A percentile compares a stretch with the other conserved stretches of the same genome.
Evolutionary conservation across 2,113 vertebrate genomes (phyloP).

Genomic region (Oncorhynchus masou): DNA sequence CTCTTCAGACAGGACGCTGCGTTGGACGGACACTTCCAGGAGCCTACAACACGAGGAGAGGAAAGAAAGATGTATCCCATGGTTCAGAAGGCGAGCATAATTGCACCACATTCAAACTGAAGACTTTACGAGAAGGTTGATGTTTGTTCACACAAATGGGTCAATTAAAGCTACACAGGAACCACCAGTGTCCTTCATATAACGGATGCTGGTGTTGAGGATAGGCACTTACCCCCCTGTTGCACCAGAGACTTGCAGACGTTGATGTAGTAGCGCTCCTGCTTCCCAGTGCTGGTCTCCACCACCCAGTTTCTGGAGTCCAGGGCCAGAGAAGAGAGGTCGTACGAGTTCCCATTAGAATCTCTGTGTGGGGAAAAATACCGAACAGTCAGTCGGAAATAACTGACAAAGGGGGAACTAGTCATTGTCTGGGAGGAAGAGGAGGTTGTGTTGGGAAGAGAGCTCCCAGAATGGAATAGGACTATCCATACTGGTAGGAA

Average conservation of each 20-base stretch:
- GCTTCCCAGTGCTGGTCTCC: conserved; percentile 50
- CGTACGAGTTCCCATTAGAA: conserved; percentile 79
- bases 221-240: conserved; percentile 68
- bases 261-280: conserved; percentile 83
- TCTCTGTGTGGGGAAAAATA: conserved; percentile 72
- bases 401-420: background rate
- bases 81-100: background rate
- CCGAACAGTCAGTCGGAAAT: background rate
- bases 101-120: background rate
- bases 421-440: background rate
- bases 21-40: conserved; percentile 78
- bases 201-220: too few relatives aligned
- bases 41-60: conserved; percentile 40
- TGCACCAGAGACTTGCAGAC: conserved; percentile 89
- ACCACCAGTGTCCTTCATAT: too few relatives aligned
- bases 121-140: too few relatives aligned
- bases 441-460: background rate
- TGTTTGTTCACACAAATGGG: too few relatives aligned
- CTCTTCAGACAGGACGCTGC: conserved; percentile 81
- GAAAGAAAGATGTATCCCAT: background rate
- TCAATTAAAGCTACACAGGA: background rate
- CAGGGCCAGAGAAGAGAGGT: conserved; percentile 85
- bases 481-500: conserved; percentile 81
- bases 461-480: background rate
- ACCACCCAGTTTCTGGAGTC: conserved; percentile 86